Evolutionary conservation across 2,888 invertebrate species (phyloP).

Genomic region (Tipula lateralis): DNA sequence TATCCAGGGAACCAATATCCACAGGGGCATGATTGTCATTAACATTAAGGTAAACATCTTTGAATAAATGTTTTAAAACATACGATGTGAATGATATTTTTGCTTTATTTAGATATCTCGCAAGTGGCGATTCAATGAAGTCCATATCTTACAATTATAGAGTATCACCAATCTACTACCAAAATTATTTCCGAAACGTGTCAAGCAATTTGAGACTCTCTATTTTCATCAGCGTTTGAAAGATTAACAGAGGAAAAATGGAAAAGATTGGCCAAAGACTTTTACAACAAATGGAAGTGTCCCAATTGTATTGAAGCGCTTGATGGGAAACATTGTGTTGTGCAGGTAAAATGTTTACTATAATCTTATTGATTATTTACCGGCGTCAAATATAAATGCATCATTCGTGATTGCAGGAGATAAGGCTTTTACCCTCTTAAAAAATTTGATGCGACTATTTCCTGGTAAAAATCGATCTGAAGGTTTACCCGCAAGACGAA

Average conservation of each 20-base stretch:
- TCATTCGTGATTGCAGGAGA: conserved; percentile 33
- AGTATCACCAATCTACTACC: background rate
- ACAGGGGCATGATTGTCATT: no score
- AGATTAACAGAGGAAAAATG: background rate
- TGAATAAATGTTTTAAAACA: background rate
- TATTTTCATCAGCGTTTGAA: no score
- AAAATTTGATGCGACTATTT: conserved; percentile 32
- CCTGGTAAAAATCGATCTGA: no score
- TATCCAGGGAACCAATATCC: background rate
- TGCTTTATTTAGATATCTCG: background rate
- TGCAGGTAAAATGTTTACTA: no score
- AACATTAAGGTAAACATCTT: background rate
- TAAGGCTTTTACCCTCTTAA: conserved; percentile 32
- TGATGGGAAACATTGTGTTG: no score
- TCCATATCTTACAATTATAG: background rate
- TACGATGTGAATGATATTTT: background rate
- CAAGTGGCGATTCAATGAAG: background rate
- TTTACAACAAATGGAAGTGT: background rate
- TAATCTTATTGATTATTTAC: conserved; percentile 31
- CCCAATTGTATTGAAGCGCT: no score
- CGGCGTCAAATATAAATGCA: no score
- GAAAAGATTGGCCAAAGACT: background rate
- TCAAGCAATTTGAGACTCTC: conserved; percentile 20
- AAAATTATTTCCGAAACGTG: background rate
- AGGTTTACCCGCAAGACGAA: conserved; percentile 5